Conservation (phyloP, 2,888 invertebrate genomes). For the Argyresthia goedartella region DNA sequence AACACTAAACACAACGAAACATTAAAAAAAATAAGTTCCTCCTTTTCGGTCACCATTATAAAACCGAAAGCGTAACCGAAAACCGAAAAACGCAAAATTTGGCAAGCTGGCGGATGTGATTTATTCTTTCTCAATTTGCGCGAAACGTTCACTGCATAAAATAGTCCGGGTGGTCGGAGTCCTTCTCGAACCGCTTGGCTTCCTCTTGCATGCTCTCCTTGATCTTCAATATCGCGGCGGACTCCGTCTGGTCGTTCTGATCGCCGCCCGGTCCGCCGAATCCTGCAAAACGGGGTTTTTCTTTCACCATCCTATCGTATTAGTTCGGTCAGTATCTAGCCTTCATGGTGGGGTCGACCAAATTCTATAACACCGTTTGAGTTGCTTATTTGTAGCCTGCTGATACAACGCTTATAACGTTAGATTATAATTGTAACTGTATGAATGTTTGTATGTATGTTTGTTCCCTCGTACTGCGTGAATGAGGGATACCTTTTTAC, state of each 20-base stretch:
- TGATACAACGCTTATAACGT: no score
- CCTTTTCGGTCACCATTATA: not conserved
- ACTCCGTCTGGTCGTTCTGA: slow-evolving; percentile 93
- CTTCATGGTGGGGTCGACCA: not conserved
- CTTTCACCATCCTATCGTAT: no score
- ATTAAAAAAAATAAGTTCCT: not conserved
- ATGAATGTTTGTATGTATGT: no score
- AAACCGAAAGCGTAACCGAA: slow-evolving; percentile 12
- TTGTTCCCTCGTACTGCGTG: no score
- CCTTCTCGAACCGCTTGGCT: slow-evolving; percentile 98
- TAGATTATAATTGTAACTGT: no score
- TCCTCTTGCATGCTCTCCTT: slow-evolving; percentile 99
- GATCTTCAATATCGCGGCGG: slow-evolving; percentile 99
- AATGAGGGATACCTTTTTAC: no score
- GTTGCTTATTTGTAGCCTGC: not conserved
- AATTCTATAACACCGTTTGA: not conserved
- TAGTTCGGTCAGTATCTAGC: not conserved
- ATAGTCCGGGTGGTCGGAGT: slow-evolving; percentile 96
- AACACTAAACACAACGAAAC: no score
- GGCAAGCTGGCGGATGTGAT: not conserved
- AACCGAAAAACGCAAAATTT: not conserved
- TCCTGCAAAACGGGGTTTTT: slow-evolving; percentile 25
- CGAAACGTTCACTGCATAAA: slow-evolving; percentile 87
- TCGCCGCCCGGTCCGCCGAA: slow-evolving; percentile 67
- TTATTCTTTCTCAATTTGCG: not conserved